Percentiles rank a stretch among this genome's conserved stretches.
Evolutionary conservation across 1,140 invertebrate genomes (phyloP).

Genomic region (Tyrophagus putrescentiae): DNA sequence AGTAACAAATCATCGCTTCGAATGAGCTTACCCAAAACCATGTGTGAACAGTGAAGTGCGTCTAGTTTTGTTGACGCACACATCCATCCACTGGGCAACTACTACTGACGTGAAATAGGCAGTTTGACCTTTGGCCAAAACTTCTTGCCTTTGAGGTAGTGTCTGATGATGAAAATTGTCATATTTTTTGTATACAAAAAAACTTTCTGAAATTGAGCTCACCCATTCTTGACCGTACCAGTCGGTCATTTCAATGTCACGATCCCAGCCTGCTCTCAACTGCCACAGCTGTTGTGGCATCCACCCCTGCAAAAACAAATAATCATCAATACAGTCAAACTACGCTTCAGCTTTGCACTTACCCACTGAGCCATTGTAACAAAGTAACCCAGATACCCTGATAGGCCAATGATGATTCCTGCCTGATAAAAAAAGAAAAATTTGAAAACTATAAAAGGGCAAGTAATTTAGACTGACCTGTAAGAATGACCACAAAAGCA

Average conservation of each 20-base stretch:
- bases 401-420: conserved; percentile 97
- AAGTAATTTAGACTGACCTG: conserved; percentile 46
- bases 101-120: conserved; percentile 51
- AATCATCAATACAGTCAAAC: no score
- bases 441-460: conserved; percentile 44
- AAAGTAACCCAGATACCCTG: conserved; percentile 79
- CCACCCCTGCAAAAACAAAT: no score
- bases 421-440: conserved; percentile 78
- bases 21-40: conserved; percentile 41
- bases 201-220: conserved; percentile 34
- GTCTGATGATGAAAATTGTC: conserved; percentile 5
- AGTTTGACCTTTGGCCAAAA: conserved; percentile 51
- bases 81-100: conserved; percentile 51
- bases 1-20: conserved; percentile 53
- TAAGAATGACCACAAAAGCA: conserved; percentile 67
- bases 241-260: conserved; percentile 94
- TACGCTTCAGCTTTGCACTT: no score
- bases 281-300: conserved; percentile 67
- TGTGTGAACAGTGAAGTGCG: conserved; percentile 47
- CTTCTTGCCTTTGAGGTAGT: conserved; percentile 24
- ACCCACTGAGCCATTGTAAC: conserved; percentile 98
- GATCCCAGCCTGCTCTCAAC: conserved; percentile 80
- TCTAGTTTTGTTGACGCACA: conserved; percentile 51
- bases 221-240: conserved; percentile 50
- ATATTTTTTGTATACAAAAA: conserved; percentile 29